These are phyloP conservation scores for Drosophila murphyi DNA, from an alignment of 1,140 invertebrate genomes.

Conservation along the genomic window DNA sequence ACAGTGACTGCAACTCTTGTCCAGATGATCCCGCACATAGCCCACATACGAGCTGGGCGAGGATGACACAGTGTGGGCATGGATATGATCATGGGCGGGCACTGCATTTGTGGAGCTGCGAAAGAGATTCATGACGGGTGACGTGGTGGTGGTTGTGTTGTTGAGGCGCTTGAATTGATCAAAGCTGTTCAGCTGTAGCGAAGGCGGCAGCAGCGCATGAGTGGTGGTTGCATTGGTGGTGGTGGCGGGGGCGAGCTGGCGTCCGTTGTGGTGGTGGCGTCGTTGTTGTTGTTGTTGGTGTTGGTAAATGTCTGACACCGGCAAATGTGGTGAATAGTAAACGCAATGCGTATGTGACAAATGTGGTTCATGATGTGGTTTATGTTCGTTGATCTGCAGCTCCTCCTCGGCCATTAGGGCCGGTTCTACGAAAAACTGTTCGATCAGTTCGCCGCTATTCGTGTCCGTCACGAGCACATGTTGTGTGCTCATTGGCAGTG, in stretches of 20 bases:
- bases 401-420: conserved; percentile 63
- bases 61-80: conserved; percentile 70
- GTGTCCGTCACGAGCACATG: conserved; percentile 70
- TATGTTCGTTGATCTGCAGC: conserved; percentile 25
- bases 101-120: conserved; percentile 61
- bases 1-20: conserved; percentile 82
- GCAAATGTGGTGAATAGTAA: conserved; percentile 64
- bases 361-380: conserved; percentile 61
- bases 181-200: conserved; percentile 60
- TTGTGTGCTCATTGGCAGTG: conserved; percentile 56
- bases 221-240: conserved; percentile 33
- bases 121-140: conserved; percentile 81
- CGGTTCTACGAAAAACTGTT: conserved; percentile 75
- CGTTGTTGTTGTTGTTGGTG: conserved; percentile 46
- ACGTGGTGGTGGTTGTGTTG: conserved; percentile 42
- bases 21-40: conserved; percentile 79
- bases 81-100: conserved; percentile 58
- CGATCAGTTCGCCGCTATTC: conserved; percentile 70
- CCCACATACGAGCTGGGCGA: conserved; percentile 77
- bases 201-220: conserved; percentile 50
- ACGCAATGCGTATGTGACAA: conserved; percentile 65
- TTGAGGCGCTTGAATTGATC: conserved; percentile 76
- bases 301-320: conserved; percentile 44
- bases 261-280: conserved; percentile 62
- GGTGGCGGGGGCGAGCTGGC: conserved; percentile 55